Percentiles rank a stretch among this genome's conserved stretches.
phyloP scores from a whole-genome alignment of 2,113 vertebrate genomes.

The Hyaena hyaena region DNA sequence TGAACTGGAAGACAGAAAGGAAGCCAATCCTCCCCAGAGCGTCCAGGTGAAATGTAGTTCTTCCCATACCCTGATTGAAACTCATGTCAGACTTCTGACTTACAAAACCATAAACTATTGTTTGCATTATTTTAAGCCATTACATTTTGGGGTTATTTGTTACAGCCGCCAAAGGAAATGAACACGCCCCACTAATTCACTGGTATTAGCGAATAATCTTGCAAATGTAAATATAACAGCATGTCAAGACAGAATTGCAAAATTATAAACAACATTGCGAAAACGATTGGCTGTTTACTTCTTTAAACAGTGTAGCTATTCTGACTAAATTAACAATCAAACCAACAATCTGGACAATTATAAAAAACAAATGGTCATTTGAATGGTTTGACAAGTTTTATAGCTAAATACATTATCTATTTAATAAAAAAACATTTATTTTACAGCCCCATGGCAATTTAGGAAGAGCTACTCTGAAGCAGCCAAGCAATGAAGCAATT shows the following conservation, averaged over 20 bases:
- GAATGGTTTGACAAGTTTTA: background rate
- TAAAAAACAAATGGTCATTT: background rate
- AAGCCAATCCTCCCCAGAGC: fast-evolving
- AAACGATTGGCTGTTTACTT: background rate
- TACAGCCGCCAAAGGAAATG: background rate
- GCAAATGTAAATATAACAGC: background rate
- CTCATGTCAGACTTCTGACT: background rate
- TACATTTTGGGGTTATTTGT: background rate
- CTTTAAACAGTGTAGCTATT: background rate
- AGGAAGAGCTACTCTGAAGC: background rate
- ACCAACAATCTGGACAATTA: background rate
- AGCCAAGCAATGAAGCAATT: background rate
- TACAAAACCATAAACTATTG: background rate
- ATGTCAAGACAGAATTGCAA: background rate
- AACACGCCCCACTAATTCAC: background rate
- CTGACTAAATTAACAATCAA: background rate
- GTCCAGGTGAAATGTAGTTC: background rate
- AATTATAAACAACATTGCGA: background rate
- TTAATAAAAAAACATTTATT: background rate
- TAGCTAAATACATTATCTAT: background rate
- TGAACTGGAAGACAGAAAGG: background rate
- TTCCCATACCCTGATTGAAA: fast-evolving
- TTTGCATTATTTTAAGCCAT: background rate
- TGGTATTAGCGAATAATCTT: background rate
- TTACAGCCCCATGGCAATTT: background rate